These are phyloP conservation scores for Sitobion miscanthi DNA, from an alignment of 1,140 invertebrate genomes.

Conservation along the genomic window DNA sequence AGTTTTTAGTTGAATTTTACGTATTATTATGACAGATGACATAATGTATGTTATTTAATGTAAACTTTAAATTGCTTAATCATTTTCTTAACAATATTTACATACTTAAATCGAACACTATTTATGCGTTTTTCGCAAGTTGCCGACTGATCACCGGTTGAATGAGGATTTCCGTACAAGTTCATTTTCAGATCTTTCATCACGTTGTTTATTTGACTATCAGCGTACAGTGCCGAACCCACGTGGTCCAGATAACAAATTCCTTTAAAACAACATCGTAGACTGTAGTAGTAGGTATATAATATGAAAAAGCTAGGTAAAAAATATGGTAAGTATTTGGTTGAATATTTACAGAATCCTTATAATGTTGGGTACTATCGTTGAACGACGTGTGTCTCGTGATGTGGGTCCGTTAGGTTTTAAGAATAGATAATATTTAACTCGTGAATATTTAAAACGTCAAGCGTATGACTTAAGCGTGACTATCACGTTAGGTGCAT, in stretches of 20 bases:
- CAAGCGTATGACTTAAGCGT: too few species aligned
- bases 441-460: neutral
- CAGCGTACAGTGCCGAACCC: constrained; percentile 83
- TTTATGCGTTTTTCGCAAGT: constrained; percentile 81
- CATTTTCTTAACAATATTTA: constrained; percentile 55
- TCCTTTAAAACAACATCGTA: constrained; percentile 63
- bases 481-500: neutral
- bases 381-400: neutral
- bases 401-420: neutral
- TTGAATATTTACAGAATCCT: neutral
- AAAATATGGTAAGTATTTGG: neutral
- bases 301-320: neutral
- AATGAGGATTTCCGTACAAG: constrained; percentile 90
- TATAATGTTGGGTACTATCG: neutral
- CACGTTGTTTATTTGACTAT: constrained; percentile 74
- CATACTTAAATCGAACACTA: constrained; percentile 77
- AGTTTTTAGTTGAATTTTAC: neutral
- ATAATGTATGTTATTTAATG: neutral
- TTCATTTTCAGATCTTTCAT: constrained; percentile 71
- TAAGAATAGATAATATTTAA: neutral
- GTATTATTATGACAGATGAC: neutral
- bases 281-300: neutral
- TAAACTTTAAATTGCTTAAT: neutral
- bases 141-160: constrained; percentile 72
- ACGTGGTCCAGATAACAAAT: constrained; percentile 89